Evolutionary conservation across 2,888 invertebrate species (phyloP), one percentile per base, ranked within the genome.

Genomic region (Trichogramma dendrolimi): DNA sequence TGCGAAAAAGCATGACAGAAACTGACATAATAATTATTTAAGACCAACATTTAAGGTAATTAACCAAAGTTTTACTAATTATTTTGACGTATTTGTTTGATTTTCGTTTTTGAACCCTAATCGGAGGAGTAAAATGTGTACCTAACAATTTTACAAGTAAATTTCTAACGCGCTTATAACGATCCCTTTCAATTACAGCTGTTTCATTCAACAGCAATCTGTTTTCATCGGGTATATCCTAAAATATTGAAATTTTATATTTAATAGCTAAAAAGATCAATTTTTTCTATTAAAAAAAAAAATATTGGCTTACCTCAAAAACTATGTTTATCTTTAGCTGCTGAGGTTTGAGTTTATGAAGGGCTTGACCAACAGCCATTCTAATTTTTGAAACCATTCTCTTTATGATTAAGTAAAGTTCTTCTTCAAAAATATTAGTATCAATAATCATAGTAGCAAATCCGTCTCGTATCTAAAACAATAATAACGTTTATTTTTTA

Each of bases 381-480:
- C 47, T 55, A 27, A 76, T 60, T 56, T 68, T 65, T 14, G 67
- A 44, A 4, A 75, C 58, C 39, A 72, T 66, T 52, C 70, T 68
- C 14, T 65, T 47, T 39, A 73, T 48, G 42, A 64, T 61, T 11
- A 77, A 64, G 60, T 70, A 74, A 48, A 75, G 68, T 67, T 77
- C 76, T 61, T 74, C 75, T 46, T 71, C 69, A 2, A 70, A 67
- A 67, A 67, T 73, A 60, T 73, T 65, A 4, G 48, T 58, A 58
- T 74, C 70, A 48, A 76, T 61, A 10, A 71, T 67, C 11, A 74
- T 44, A 38, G 66, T 60, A 38, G 59, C 66, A 8, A 61, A 61
- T 14, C 60, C 62, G 48, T 51, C 39, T 50, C 44, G 64, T 44
- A 68, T 56, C 64, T 67, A 27, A 55, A 54, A 53, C 6, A 58